Evolutionary conservation across 1,140 invertebrate species (phyloP), one percentile per base, ranked within the genome.

Genomic region (Adoxophyes honmai): DNA sequence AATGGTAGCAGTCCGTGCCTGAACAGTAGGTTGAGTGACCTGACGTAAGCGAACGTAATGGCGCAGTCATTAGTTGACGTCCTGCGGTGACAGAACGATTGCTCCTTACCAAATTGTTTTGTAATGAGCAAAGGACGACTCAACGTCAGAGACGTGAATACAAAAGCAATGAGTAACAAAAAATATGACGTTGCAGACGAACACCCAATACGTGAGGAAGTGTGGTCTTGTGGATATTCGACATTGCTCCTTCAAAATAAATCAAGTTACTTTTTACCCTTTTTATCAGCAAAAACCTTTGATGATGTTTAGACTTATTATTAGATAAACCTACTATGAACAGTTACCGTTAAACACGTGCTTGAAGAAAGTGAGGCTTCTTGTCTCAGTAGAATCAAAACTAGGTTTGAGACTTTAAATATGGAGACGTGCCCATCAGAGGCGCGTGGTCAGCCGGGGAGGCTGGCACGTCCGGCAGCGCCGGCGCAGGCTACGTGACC

Each of bases 11-110:
- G 61, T 68, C 68, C 71, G 68, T 73, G 68, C 66, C 66, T 33
- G 53, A 60, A 53, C 13, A 34, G 57, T 42, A 53, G 61, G 72
- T 71, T 71, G 62, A 67, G 38, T 74, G 64, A 69, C 72, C 38
- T 56, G 37, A 33, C 15, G 59, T 34, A 34, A 52, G 11, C 51
- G 52, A 42, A 37, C 57, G 14, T 48, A 54, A 59, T 37, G 53
- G 67, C 58, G 55, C 55, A 63, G 60, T 67, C 66, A 73, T 78
- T 76, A 70, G 57, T 55, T 44, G 65, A 67, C 70, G 64, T 74
- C 70, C 72, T 67, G 66, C 57, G 62, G 73, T 58, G 73, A 63
- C 63, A 39, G n/a, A 53, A 36, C 52, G 35, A 52, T 66, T 64
- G 36, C 66, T 60, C 60, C 16, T 59, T 28, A 44, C 39, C 14